Conservation (phyloP, 2,888 invertebrate species). For the Apodemia duryi region DNA sequence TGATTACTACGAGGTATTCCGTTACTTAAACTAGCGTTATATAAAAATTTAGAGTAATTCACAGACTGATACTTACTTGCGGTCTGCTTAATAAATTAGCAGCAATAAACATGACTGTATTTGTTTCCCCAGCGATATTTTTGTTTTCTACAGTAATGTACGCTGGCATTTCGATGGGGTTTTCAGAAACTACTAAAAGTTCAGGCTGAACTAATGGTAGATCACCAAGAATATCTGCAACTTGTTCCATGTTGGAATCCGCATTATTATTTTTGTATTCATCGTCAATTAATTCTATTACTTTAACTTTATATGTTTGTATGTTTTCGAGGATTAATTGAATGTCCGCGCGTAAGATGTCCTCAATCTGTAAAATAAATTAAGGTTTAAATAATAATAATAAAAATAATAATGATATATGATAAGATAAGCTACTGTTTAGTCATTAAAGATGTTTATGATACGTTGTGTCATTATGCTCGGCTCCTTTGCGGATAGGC, state of each 20-base stretch:
- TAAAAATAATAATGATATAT: no score
- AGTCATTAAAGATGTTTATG: no score
- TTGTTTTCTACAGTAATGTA: slow-evolving; percentile 81
- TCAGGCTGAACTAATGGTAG: slow-evolving; percentile 85
- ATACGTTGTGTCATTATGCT: no score
- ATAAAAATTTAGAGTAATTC: no score
- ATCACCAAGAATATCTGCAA: slow-evolving; percentile 82
- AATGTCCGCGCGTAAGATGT: slow-evolving; percentile 80
- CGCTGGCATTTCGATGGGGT: slow-evolving; percentile 63
- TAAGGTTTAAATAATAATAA: background rate
- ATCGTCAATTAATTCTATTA: slow-evolving; percentile 73
- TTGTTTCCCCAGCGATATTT: slow-evolving; percentile 76
- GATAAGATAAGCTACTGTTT: no score
- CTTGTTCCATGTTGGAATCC: slow-evolving; percentile 70
- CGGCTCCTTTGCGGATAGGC: no score
- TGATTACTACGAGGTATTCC: no score
- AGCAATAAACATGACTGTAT: slow-evolving; percentile 72
- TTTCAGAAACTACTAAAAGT: slow-evolving; percentile 76
- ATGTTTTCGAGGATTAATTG: slow-evolving; percentile 88
- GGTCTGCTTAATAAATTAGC: slow-evolving; percentile 68
- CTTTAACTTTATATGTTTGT: slow-evolving; percentile 80
- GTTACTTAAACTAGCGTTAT: no score
- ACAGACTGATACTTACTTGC: background rate
- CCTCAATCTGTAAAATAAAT: slow-evolving; percentile 49
- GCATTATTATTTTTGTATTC: slow-evolving; percentile 70